These are phyloP conservation scores for Nephrocerus scutellatus DNA, from an alignment of 2,888 invertebrate genomes.

Conservation along the genomic window DNA sequence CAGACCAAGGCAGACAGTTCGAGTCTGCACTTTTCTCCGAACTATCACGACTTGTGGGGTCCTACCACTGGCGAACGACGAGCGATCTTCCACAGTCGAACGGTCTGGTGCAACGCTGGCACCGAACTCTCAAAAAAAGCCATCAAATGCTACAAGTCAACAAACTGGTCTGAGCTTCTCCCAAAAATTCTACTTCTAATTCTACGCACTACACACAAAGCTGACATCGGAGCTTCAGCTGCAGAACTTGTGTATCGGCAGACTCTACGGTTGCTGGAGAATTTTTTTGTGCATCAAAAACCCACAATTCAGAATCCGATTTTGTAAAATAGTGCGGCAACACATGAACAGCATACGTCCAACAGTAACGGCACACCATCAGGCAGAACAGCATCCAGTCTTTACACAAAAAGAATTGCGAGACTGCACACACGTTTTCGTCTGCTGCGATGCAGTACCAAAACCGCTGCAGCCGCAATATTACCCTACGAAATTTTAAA, in stretches of 20 bases:
- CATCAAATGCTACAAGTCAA: constrained; percentile 8
- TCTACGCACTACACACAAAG: constrained; percentile 9
- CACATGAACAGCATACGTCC: no score
- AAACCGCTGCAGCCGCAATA: no score
- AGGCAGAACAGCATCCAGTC: no score
- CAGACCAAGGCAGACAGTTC: constrained; percentile 19
- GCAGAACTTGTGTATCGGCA: constrained; percentile 9
- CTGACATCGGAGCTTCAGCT: constrained; percentile 13
- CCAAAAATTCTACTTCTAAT: constrained; percentile 11
- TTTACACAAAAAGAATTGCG: no score
- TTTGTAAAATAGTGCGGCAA: no score
- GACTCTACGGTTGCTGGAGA: no score
- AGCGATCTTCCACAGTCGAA: constrained; percentile 14
- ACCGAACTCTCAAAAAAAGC: constrained; percentile 8
- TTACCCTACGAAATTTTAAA: no score
- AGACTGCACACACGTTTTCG: no score
- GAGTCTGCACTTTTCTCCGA: constrained; percentile 11
- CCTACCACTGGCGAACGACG: constrained; percentile 4
- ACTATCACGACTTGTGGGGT: constrained; percentile 5
- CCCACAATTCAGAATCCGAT: no score
- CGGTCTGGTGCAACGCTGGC: constrained; percentile 14
- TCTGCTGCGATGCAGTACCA: no score
- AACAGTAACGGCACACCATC: no score
- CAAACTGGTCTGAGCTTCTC: constrained; percentile 13
- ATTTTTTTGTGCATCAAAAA: no score